These are phyloP conservation scores for Falco berigora DNA, from an alignment of 2,797 vertebrate species.

Conservation along the genomic window DNA sequence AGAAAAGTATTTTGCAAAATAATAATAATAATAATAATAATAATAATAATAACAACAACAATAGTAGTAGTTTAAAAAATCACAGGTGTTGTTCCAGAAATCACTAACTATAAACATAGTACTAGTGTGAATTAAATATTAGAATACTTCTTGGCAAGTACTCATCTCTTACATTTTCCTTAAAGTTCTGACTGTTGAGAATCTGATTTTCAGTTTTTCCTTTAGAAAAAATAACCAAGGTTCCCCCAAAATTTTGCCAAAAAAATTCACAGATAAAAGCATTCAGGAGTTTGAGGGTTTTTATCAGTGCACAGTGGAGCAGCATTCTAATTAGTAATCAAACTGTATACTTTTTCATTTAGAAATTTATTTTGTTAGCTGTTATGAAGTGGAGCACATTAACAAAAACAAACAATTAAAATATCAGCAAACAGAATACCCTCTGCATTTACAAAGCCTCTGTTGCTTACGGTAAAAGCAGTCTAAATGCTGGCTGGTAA, in stretches of 20 bases:
- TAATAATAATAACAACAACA: neutral
- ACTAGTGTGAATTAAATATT: neutral
- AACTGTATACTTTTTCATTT: neutral
- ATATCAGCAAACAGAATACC: neutral
- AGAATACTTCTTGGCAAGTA: neutral
- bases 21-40: neutral
- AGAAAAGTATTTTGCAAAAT: neutral
- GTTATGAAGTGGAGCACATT: neutral
- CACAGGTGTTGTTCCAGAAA: neutral
- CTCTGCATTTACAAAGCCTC: neutral
- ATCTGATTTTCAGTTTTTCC: neutral
- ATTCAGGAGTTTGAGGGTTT: neutral
- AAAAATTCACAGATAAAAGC: neutral
- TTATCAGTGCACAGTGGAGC: neutral
- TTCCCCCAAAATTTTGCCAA: neutral
- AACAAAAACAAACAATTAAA: conserved; percentile 21
- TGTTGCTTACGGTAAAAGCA: neutral
- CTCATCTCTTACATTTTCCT: neutral
- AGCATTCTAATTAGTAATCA: neutral
- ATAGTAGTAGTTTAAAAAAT: neutral
- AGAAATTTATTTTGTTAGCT: neutral
- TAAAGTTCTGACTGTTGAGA: neutral
- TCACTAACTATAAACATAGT: neutral
- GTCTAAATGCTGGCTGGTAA: neutral
- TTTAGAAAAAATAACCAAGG: neutral